phyloP scores from a whole-genome alignment of 1,140 invertebrate species.

The Helicoverpa armigera region DNA sequence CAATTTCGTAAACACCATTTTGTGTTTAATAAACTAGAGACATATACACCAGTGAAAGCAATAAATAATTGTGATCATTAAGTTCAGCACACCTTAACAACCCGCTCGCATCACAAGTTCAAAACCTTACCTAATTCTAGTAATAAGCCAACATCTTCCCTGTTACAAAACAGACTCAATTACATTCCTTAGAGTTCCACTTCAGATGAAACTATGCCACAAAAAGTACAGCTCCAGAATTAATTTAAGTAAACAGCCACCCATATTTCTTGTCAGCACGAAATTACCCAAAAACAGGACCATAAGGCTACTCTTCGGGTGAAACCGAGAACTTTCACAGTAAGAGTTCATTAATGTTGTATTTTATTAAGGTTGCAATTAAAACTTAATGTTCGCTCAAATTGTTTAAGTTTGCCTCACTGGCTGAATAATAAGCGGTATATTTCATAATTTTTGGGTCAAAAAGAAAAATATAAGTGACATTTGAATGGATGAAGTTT shows the following conservation, averaged over 20 bases:
- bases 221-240: neutral
- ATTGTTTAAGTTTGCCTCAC: conserved; percentile 19
- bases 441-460: conserved; percentile 7
- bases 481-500: conserved; percentile 1
- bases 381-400: conserved; percentile 30
- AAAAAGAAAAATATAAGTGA: conserved; percentile 12
- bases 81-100: too few species aligned
- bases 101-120: too few species aligned
- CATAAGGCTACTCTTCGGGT: conserved; percentile 7
- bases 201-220: neutral
- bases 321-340: conserved; percentile 18
- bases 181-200: neutral
- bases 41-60: too few species aligned
- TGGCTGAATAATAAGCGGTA: neutral
- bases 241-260: neutral
- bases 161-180: too few species aligned
- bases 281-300: conserved; percentile 5
- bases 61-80: too few species aligned
- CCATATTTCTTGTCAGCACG: conserved; percentile 27
- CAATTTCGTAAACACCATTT: too few species aligned
- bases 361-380: conserved; percentile 36
- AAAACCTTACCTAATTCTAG: too few species aligned
- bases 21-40: too few species aligned
- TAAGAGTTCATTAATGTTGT: conserved; percentile 28
- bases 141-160: too few species aligned